A percentile compares a stretch with the other conserved stretches of the same genome.
phyloP scores from a whole-genome alignment of 1,140 invertebrate species.

The Bombyx mandarina region DNA sequence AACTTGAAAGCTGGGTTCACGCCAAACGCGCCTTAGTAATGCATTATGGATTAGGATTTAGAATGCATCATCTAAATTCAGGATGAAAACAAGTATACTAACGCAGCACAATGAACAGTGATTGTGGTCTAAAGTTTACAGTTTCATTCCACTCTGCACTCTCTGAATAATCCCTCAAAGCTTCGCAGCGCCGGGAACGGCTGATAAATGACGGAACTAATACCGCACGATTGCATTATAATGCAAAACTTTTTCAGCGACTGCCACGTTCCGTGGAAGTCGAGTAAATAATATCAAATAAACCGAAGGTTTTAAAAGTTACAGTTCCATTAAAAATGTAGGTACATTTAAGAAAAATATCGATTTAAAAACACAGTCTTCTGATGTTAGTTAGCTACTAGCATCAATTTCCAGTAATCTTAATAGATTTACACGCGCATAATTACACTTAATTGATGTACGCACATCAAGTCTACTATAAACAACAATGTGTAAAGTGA shows the following conservation, averaged over 20 bases:
- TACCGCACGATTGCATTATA: slow-evolving; percentile 62
- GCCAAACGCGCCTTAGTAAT: slow-evolving; percentile 18
- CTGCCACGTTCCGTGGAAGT: slow-evolving; percentile 37
- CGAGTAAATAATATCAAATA: slow-evolving; percentile 55
- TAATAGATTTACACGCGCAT: no score
- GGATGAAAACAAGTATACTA: slow-evolving; percentile 11
- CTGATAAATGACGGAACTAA: slow-evolving; percentile 63
- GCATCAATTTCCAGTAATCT: no score
- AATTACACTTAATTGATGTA: no score
- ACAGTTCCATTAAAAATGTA: no score
- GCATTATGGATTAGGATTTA: slow-evolving; percentile 20
- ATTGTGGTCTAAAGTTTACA: slow-evolving; percentile 14
- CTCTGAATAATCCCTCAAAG: slow-evolving; percentile 63
- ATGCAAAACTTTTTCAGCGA: slow-evolving; percentile 65
- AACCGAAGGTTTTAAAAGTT: slow-evolving; percentile 24
- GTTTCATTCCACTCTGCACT: slow-evolving; percentile 28
- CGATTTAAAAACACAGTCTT: no score
- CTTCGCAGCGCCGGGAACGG: slow-evolving; percentile 34
- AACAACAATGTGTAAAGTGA: not conserved
- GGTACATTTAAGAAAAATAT: no score
- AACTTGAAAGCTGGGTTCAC: slow-evolving; percentile 12
- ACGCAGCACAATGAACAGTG: slow-evolving; percentile 6
- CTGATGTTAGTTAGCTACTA: no score
- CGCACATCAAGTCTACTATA: not conserved
- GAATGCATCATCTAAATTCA: slow-evolving; percentile 18